Base-by-base conservation (phyloP, 2,797 vertebrate genomes). In the Spondyliosoma cantharus region DNA sequence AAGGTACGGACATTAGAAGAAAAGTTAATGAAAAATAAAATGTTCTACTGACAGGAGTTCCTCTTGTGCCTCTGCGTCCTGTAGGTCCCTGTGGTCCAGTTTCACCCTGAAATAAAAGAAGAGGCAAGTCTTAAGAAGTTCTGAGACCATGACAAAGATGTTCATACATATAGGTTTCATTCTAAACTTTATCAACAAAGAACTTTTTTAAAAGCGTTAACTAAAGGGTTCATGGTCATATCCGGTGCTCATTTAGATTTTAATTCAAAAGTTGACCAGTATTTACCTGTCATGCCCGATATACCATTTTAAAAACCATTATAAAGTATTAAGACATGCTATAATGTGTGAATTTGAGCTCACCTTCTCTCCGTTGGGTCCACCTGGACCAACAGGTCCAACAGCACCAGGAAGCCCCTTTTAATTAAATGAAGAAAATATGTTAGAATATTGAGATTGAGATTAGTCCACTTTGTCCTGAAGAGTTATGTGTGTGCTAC, bases 321-420 rank as follows among this genome's bases (percentile, higher is more conserved):
- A 32, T 32, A 32, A 32, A 32, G 8, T 8, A 37, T 37, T 37
- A 37, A 37, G 32, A 37, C 43, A 11, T 16, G 19, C 1, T 27
- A 12, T 22, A 59, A 24, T 16, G 3, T 7, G 8, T 62, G 22
- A 15, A 22, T 68, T 11, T 50, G 16, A 50, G 9, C 76, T 93
- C 92, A 97, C 97, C 96, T 98, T 98, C 88, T 96, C 96, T 88
- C 97, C 97, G 25, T 96, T 95, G 52, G 96, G 95, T 87, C 97
- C 97, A 85, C 90, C 76, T 49, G 96, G 88, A 84, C 97, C 97
- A 68, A 78, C 81, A 24, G 96, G 97, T 67, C 97, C 97, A 91
- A 97, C 91, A 42, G 96, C 80, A 93, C 97, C 97, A 68, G 97
- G 54, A 74, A 92, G 79, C 5, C 94, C 94, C 94, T 94, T 62